Base-by-base conservation (phyloP, 1,140 invertebrate genomes). In the Heliothis virescens region DNA sequence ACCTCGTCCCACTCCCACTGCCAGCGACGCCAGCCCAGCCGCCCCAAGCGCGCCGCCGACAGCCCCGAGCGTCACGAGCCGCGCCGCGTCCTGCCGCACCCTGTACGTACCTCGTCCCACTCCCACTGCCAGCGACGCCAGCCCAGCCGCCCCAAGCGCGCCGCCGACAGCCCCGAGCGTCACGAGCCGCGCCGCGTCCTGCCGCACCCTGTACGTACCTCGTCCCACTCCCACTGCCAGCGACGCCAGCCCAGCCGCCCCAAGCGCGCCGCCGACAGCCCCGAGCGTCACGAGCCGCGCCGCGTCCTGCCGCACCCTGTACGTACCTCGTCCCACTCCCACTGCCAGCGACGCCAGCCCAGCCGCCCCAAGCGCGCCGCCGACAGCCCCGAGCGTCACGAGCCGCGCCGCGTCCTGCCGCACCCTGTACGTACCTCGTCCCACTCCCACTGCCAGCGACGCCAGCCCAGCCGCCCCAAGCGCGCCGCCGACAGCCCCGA, bases 261-360 rank as follows among this genome's bases (percentile, higher is more conserved):
- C 34, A 18, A 53, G 15, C 34, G 60, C 16, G 15, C 78, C 52
- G 10, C 52, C 62, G 79, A 26, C 12, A 7, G 16, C 34, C 15
- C 2, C 34, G 29, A 59, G n/a, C 7, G 34, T 7, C 53, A 5
- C 7, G 55, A 48, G 41, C 12, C 62, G 9, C 50, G 16, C 16
- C 53, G 52, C 47, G 29, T 69, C 71, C 16, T 55, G 9, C 57
- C 53, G 2, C 52, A 50, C 18, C 69, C 59, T 0, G 79, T 69
- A 15, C 57, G n/a, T 78, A 26, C 21, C 21, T 26, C 21, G 21
- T 26, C 21, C 21, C 21, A 26, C 21, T 71, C 41, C 12, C 18
- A 29, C 57, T 26, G 21, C 15, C 48, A 47, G 26, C 41, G 21
- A 26, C 2, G 21, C 72, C 26, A 59, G 71, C 73, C 15, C 48